Percentiles rank a stretch among this genome's conserved stretches.
These are phyloP conservation scores for Bothrops alternatus DNA, from an alignment of 2,797 vertebrate species.

Conservation along the genomic window DNA sequence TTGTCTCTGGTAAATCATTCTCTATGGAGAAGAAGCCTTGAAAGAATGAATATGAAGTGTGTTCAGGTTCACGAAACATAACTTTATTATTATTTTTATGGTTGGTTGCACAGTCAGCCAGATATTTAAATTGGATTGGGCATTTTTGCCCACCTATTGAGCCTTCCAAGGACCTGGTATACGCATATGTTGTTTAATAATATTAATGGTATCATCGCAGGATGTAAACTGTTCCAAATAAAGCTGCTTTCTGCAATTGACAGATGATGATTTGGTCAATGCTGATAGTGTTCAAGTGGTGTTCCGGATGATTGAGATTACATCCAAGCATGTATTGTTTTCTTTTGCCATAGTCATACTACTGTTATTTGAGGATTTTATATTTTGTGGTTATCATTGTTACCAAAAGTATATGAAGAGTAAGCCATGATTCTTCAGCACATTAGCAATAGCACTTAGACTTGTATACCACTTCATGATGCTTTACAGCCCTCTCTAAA, in stretches of 20 bases:
- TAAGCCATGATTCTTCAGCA: not conserved
- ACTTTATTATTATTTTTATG: not conserved
- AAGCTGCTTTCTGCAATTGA: not conserved
- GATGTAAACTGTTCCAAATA: not conserved
- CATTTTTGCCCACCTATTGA: not conserved
- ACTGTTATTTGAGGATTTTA: not conserved
- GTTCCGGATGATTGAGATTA: not conserved
- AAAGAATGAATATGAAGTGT: not conserved
- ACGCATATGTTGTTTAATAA: not conserved
- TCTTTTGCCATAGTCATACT: not conserved
- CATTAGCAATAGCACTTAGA: not conserved
- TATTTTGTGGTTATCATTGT: not conserved
- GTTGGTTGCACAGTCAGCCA: not conserved
- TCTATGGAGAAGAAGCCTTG: not conserved
- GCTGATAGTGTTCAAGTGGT: not conserved
- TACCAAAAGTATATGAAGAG: not conserved
- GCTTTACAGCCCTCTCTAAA: not conserved
- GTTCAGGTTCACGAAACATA: not conserved
- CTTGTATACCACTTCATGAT: not conserved
- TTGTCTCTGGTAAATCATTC: not conserved
- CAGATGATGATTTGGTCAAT: not conserved
- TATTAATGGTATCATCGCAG: not conserved
- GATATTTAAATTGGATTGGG: not conserved
- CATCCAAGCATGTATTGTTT: not conserved
- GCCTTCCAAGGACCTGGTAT: not conserved